Conservation (phyloP, 2,113 vertebrate species). For the Hystrix brachyura region DNA sequence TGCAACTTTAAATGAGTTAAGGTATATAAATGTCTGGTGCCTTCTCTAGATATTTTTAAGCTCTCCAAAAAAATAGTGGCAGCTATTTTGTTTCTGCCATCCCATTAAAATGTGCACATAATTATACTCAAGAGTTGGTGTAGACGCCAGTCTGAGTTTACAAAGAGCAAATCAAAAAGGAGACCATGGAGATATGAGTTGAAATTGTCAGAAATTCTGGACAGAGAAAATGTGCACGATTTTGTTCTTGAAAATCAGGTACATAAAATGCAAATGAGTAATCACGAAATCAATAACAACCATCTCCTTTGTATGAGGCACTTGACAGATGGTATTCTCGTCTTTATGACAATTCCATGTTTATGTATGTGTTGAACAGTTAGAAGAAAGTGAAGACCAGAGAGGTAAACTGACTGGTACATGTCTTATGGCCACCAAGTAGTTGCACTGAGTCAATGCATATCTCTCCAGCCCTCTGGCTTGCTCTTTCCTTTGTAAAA, state of each 20-base stretch:
- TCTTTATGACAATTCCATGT: neutral
- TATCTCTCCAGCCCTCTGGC: neutral
- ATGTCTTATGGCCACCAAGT: neutral
- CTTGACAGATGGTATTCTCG: neutral
- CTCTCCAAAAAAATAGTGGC: neutral
- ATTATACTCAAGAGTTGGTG: neutral
- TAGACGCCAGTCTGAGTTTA: neutral
- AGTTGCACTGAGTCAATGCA: neutral
- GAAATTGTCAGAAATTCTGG: neutral
- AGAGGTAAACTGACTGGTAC: neutral
- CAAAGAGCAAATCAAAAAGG: conserved; percentile 9
- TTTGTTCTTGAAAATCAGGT: conserved; percentile 10
- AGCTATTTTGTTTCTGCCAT: neutral
- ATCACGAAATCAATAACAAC: neutral
- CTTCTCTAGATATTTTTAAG: conserved; percentile 23
- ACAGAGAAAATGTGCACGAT: neutral
- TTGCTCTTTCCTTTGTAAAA: neutral
- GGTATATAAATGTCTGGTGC: neutral
- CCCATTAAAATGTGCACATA: neutral
- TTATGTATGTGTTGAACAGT: neutral
- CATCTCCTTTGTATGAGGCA: neutral
- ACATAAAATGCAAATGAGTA: neutral
- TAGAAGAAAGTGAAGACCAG: neutral
- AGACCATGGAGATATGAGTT: neutral
- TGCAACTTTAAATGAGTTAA: neutral